phyloP scores from a whole-genome alignment of 2,113 vertebrate genomes.

The Excalfactoria chinensis region DNA sequence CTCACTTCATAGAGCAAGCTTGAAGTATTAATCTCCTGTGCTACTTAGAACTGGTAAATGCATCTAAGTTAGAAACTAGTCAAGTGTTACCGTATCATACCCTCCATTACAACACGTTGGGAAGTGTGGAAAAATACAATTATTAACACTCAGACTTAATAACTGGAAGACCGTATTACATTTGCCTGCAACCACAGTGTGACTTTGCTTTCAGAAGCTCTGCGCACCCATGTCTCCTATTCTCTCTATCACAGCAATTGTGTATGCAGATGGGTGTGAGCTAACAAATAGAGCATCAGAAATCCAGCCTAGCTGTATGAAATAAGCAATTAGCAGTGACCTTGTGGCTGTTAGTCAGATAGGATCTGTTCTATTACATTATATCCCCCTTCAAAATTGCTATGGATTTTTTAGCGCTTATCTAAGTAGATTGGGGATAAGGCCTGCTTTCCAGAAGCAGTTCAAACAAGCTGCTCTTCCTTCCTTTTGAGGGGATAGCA shows the following conservation, averaged over 20 bases:
- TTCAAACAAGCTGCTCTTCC: background rate
- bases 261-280: background rate
- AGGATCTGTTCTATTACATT: background rate
- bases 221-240: background rate
- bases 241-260: accelerated
- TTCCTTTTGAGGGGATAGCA: background rate
- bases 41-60: conserved; percentile 16
- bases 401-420: background rate
- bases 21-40: background rate
- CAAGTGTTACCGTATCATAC: background rate
- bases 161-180: background rate
- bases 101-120: background rate
- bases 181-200: background rate
- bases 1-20: background rate
- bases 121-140: background rate
- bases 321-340: background rate
- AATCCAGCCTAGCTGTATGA: background rate
- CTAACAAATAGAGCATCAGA: accelerated
- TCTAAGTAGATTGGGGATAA: background rate
- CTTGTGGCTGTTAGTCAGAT: background rate
- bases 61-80: conserved; percentile 6
- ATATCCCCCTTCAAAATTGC: background rate
- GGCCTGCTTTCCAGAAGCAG: background rate
- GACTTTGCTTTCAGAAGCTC: background rate
- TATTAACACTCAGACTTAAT: background rate